phyloP scores from a whole-genome alignment of 2,797 vertebrate genomes.

The Pseudocheirus occidentalis region DNA sequence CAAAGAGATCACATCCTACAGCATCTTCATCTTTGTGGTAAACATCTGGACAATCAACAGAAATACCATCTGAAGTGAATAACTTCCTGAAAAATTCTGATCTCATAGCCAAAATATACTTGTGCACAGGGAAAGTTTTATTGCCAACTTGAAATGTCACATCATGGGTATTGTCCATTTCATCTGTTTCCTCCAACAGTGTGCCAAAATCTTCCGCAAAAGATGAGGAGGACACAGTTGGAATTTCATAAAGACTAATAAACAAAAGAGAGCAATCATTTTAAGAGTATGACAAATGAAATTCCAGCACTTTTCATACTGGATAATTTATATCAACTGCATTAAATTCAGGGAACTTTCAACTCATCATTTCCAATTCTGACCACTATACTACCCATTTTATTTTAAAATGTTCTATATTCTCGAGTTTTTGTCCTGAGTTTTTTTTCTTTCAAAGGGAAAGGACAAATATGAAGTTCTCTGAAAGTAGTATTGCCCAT shows the following conservation, averaged over 20 bases:
- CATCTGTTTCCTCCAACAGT: conserved; percentile 91
- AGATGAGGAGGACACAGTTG: conserved; percentile 90
- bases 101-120: conserved; percentile 92
- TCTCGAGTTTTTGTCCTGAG: not conserved
- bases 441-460: conserved; percentile 34
- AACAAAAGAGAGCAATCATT: conserved; percentile 74
- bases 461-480: conserved; percentile 43
- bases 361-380: conserved; percentile 51
- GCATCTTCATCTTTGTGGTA: conserved; percentile 90
- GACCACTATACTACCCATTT: not conserved
- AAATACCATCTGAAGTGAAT: conserved; percentile 85
- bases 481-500: conserved; percentile 31
- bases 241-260: conserved; percentile 95
- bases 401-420: not conserved
- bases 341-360: conserved; percentile 45
- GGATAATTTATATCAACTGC: conserved; percentile 34
- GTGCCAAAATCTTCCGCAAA: conserved; percentile 92
- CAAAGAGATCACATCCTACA: conserved; percentile 91
- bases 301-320: conserved; percentile 5
- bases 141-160: conserved; percentile 94
- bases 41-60: conserved; percentile 81
- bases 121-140: conserved; percentile 92
- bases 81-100: conserved; percentile 93
- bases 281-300: conserved; percentile 37
- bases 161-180: conserved; percentile 96